Percentiles rank a stretch among this genome's conserved stretches.
Evolutionary conservation across 2,797 vertebrate genomes (phyloP).

Genomic region (Tolypeutes matacus): DNA sequence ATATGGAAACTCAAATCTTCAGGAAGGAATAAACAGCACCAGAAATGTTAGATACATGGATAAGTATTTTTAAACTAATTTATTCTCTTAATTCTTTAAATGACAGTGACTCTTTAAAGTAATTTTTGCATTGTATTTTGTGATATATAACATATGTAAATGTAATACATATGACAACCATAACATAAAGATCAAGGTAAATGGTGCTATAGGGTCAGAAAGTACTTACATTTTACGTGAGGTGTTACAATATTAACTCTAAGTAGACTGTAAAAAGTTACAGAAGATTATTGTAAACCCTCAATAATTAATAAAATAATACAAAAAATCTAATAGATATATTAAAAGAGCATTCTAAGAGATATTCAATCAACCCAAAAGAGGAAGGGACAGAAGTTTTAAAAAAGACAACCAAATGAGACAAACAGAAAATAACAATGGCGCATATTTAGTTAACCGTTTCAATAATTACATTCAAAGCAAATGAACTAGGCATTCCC

Average conservation of each 20-base stretch:
- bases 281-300: neutral
- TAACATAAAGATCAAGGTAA: neutral
- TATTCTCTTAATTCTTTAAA: neutral
- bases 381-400: neutral
- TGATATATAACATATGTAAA: neutral
- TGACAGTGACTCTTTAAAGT: neutral
- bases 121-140: neutral
- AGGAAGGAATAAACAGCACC: neutral
- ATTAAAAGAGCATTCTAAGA: neutral
- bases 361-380: neutral
- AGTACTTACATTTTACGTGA: neutral
- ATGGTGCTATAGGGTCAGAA: neutral
- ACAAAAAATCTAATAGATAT: neutral
- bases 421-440: neutral
- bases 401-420: neutral
- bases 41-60: neutral
- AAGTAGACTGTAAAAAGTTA: neutral
- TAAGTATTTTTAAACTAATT: neutral
- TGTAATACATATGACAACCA: neutral
- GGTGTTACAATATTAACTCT: neutral
- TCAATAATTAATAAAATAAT: neutral
- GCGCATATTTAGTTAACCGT: neutral
- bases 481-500: neutral
- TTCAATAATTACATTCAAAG: neutral
- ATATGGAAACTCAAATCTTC: neutral